phyloP scores from a whole-genome alignment of 2,113 vertebrate genomes.

The Pristiophorus japonicus region DNA sequence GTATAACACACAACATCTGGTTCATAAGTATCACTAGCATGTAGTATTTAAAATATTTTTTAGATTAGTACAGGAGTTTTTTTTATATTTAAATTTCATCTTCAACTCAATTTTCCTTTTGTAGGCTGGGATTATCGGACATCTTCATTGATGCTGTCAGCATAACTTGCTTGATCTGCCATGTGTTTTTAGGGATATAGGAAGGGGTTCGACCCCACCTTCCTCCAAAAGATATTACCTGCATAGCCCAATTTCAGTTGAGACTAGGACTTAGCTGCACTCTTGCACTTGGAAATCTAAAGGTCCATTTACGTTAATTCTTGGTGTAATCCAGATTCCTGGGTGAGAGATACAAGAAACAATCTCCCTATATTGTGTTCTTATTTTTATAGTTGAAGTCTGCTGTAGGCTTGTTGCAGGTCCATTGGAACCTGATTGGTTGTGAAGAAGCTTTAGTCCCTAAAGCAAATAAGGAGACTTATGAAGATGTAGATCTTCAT shows the following conservation, averaged over 20 bases:
- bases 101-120: slow-evolving; percentile 5
- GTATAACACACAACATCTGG: slow-evolving; percentile 47
- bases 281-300: background rate
- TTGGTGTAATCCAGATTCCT: background rate
- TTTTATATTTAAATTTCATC: background rate
- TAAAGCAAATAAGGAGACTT: background rate
- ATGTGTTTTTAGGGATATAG: background rate
- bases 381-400: background rate
- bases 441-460: background rate
- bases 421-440: background rate
- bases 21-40: slow-evolving; percentile 43
- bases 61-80: background rate
- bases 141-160: background rate
- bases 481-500: background rate
- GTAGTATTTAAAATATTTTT: slow-evolving; percentile 25
- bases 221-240: background rate
- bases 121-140: background rate
- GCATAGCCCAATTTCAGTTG: background rate
- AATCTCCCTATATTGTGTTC: background rate
- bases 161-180: background rate
- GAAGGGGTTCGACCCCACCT: background rate
- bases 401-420: background rate
- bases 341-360: background rate
- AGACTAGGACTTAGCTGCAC: background rate
- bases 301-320: background rate